A percentile compares a stretch with the other conserved stretches of the same genome.
phyloP scores from a whole-genome alignment of 2,888 invertebrate species.

The Ramazzottius varieornatus region DNA sequence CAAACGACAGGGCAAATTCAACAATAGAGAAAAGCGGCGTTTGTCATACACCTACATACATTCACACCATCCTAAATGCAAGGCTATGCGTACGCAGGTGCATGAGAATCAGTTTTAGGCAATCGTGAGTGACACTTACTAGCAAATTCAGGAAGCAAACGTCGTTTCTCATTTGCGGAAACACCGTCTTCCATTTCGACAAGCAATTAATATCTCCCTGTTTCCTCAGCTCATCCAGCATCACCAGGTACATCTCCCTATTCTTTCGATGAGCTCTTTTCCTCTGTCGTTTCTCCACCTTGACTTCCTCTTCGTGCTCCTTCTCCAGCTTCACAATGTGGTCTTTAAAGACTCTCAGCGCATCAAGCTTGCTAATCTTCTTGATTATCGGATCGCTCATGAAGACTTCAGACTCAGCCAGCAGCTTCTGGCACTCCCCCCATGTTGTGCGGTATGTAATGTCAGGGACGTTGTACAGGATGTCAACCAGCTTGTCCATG shows the following conservation, averaged over 20 bases:
- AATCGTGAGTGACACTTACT: not conserved
- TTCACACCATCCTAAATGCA: too few relatives aligned
- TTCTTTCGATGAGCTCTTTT: not conserved
- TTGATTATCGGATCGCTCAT: not conserved
- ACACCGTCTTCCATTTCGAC: not conserved
- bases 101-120: too few relatives aligned
- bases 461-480: not conserved
- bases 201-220: not conserved
- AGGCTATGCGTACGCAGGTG: too few relatives aligned
- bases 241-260: not conserved
- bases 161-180: not conserved
- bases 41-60: too few relatives aligned
- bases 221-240: not conserved
- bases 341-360: not conserved
- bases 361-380: conserved; percentile 1
- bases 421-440: not conserved
- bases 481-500: not conserved
- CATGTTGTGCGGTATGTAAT: not conserved
- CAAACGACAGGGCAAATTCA: not conserved
- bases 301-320: not conserved
- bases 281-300: not conserved
- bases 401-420: not conserved
- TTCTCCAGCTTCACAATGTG: conserved; percentile 2
- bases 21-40: not conserved
- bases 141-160: not conserved